These are phyloP conservation scores for Myopa tessellatipennis DNA, from an alignment of 2,888 invertebrate species.

Conservation along the genomic window DNA sequence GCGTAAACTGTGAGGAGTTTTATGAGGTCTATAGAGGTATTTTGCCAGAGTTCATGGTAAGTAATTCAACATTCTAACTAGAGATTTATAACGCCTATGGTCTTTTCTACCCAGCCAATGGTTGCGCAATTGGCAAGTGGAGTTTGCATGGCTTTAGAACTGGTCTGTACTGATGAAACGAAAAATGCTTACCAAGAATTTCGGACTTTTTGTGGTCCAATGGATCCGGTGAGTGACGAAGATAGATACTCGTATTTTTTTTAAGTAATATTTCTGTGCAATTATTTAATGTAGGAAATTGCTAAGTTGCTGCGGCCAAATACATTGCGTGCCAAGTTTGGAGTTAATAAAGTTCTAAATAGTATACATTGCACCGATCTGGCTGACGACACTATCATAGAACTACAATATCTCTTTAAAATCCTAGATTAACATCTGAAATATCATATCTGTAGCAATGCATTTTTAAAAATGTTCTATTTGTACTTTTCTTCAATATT, in stretches of 20 bases:
- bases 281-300: conserved; percentile 74
- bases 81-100: background rate
- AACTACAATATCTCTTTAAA: conserved; percentile 85
- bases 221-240: conserved; percentile 80
- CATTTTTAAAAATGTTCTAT: background rate
- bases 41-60: conserved; percentile 79
- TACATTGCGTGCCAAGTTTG: conserved; percentile 86
- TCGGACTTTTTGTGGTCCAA: conserved; percentile 86
- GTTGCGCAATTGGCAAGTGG: conserved; percentile 87
- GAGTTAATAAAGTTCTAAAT: conserved; percentile 84
- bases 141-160: conserved; percentile 86
- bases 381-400: conserved; percentile 85
- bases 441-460: background rate
- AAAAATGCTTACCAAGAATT: conserved; percentile 77
- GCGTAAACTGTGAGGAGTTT: conserved; percentile 89
- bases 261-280: background rate
- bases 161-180: conserved; percentile 73
- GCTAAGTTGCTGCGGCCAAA: conserved; percentile 85
- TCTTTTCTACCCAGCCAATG: conserved; percentile 74
- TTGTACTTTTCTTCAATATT: background rate
- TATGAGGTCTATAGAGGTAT: conserved; percentile 93
- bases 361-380: conserved; percentile 95
- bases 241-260: background rate
- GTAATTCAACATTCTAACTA: conserved; percentile 42
- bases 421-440: conserved; percentile 69